Evolutionary conservation across 2,888 invertebrate genomes (phyloP), one percentile per base, ranked within the genome.

Genomic region (Chirona hameri): DNA sequence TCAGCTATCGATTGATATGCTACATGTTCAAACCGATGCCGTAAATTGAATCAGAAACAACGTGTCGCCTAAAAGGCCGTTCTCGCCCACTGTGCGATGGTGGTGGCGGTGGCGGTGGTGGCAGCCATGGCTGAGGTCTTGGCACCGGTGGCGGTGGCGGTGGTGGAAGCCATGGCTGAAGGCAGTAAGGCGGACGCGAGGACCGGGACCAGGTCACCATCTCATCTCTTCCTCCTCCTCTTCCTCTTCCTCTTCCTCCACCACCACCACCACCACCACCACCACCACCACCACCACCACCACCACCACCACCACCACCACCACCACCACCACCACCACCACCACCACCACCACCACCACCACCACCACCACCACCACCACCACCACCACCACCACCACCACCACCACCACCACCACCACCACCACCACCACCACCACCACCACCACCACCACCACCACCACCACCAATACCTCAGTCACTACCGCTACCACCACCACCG

Each of bases 281-380:
- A 72, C 72, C 72, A 72, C 31, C 72, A 72, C 72, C 72, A 72
- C 31, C 72, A 72, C 72, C 72, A 72, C 31, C 72, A 72, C 72
- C 72, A 72, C 31, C 72, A 72, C 72, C 72, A 72, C 31, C 72
- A 72, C 72, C 72, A 72, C 31, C 72, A 72, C 72, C 72, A 72
- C 31, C 72, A 72, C 72, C 72, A 72, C 31, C 72, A 72, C 72
- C 72, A 72, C 31, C 72, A 72, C 72, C 72, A 72, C 31, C 72
- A 72, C 72, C 72, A 72, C 31, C 72, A 72, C 31, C 72, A 72
- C 72, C 72, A 72, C 31, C 72, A 72, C 72, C 72, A 72, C 31
- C 72, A 72, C 72, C 72, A 72, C 31, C 72, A 72, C 72, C 72
- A 72, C 31, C 72, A 72, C 72, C 72, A 72, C 31, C 72, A 72